Percentiles rank a stretch among this genome's conserved stretches.
Conservation (phyloP, 1,140 invertebrate genomes). For the Drosophila persimilis region DNA sequence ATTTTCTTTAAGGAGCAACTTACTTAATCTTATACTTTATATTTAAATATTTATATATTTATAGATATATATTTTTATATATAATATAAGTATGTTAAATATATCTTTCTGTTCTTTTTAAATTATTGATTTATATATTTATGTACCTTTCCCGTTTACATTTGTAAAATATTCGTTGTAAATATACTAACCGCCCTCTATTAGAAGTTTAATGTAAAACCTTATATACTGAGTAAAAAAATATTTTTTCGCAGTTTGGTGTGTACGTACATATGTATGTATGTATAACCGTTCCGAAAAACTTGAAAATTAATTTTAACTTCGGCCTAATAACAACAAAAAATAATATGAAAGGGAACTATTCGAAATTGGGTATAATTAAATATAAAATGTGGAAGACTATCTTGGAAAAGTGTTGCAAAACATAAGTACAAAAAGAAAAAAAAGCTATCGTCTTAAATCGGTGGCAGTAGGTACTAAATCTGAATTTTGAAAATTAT, state of each 20-base stretch:
- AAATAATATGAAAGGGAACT: neutral
- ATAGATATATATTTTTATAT: constrained; percentile 19
- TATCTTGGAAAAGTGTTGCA: too few relatives aligned
- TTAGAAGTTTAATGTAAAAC: constrained; percentile 59
- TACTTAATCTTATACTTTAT: constrained; percentile 24
- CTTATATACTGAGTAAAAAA: constrained; percentile 68
- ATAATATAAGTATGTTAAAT: constrained; percentile 21
- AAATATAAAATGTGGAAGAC: too few relatives aligned
- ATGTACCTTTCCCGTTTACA: constrained; percentile 27
- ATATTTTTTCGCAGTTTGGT: constrained; percentile 40
- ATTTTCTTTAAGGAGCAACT: constrained; percentile 17
- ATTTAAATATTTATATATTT: constrained; percentile 32
- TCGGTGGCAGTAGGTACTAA: too few relatives aligned
- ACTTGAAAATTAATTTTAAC: constrained; percentile 15
- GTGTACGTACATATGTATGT: constrained; percentile 5
- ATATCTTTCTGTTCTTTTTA: constrained; percentile 10
- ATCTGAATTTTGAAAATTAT: too few relatives aligned
- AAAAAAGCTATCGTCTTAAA: too few relatives aligned
- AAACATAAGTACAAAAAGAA: too few relatives aligned
- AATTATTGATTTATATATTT: constrained; percentile 19
- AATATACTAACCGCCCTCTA: constrained; percentile 53
- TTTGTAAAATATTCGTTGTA: constrained; percentile 77
- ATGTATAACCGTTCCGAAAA: constrained; percentile 25
- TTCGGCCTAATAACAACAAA: neutral
- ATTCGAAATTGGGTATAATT: too few relatives aligned